These are phyloP conservation scores for Melipona quadrifasciata DNA, from an alignment of 1,140 invertebrate genomes.

Conservation along the genomic window DNA sequence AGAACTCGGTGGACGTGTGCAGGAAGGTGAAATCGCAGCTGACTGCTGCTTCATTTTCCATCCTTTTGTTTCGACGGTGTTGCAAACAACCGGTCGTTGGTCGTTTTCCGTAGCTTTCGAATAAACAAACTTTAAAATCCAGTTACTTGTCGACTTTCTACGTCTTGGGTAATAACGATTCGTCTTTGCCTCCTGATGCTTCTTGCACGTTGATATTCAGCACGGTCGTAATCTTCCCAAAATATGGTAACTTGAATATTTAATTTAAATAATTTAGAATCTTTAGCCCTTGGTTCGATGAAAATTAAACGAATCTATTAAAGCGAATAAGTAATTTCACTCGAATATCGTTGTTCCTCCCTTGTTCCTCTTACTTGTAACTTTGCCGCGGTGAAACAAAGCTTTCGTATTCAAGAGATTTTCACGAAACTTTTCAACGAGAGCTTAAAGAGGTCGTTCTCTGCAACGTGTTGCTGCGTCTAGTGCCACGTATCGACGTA, in stretches of 20 bases:
- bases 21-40: background rate
- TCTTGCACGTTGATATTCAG: background rate
- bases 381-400: background rate
- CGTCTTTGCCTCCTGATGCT: background rate
- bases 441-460: background rate
- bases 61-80: background rate
- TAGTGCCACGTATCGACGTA: no score
- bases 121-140: background rate
- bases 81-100: no score
- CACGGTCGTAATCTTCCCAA: background rate
- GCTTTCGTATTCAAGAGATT: background rate
- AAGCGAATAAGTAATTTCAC: background rate
- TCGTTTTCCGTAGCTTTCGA: background rate
- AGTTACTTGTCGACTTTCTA: no score
- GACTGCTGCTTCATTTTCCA: background rate
- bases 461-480: background rate
- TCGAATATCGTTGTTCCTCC: background rate
- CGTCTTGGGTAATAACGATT: background rate
- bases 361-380: background rate
- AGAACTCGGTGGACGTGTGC: slow-evolving; percentile 1
- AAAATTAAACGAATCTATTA: background rate
- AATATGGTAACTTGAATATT: background rate
- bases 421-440: background rate
- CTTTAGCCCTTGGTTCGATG: background rate
- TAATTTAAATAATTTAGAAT: background rate